phyloP scores from a whole-genome alignment of 2,888 invertebrate genomes.

The Himalopsyche kuldschensis region DNA sequence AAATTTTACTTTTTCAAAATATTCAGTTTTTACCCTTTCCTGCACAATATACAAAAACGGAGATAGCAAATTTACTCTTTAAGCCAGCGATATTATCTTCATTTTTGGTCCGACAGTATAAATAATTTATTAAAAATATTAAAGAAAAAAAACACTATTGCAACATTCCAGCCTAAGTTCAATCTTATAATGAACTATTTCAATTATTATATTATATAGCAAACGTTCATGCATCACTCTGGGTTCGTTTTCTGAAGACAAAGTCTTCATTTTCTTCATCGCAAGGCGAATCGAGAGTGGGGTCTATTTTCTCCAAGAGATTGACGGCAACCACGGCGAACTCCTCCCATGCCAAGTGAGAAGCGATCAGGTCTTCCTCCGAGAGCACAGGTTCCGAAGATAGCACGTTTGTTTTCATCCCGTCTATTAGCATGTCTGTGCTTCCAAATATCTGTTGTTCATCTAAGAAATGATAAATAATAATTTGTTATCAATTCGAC shows the following conservation, averaged over 20 bases:
- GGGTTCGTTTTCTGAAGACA: slow-evolving; percentile 6
- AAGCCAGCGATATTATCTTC: too few relatives aligned
- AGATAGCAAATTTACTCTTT: too few relatives aligned
- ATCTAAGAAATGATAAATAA: slow-evolving; percentile 48
- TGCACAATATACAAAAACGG: too few relatives aligned
- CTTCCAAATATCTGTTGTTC: slow-evolving; percentile 61
- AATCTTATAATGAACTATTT: too few relatives aligned
- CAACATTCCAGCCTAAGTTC: too few relatives aligned
- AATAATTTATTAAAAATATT: too few relatives aligned
- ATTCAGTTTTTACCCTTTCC: too few relatives aligned
- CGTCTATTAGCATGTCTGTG: slow-evolving; percentile 53
- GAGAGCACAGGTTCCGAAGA: slow-evolving; percentile 50
- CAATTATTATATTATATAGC: too few relatives aligned
- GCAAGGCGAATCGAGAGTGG: slow-evolving; percentile 40
- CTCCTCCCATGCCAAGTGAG: slow-evolving; percentile 67
- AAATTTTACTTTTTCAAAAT: too few relatives aligned
- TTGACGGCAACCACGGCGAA: slow-evolving; percentile 75
- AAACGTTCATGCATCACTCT: slow-evolving; percentile 7
- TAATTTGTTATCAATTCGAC: too few relatives aligned
- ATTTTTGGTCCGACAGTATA: too few relatives aligned
- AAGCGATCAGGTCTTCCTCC: slow-evolving; percentile 16
- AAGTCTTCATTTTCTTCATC: slow-evolving; percentile 19
- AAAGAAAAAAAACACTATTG: too few relatives aligned
- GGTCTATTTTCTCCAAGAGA: slow-evolving; percentile 66
- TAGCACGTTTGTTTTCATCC: slow-evolving; percentile 51